Evolutionary conservation across 2,113 vertebrate species (phyloP), one percentile per base, ranked within the genome.

Genomic region (Cyanoliseus patagonus): DNA sequence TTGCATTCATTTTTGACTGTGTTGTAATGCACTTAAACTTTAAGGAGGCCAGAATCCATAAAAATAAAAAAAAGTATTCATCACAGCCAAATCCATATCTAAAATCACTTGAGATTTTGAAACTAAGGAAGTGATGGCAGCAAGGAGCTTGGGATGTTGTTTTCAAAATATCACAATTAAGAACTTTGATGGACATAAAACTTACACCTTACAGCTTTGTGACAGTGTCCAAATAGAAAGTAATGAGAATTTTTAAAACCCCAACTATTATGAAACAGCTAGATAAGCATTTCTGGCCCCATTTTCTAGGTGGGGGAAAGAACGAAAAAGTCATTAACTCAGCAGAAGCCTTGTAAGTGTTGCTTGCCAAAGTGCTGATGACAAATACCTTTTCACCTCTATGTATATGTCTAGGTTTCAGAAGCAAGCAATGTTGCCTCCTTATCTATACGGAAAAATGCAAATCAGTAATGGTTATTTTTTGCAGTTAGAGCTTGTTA

Each of bases 381-480:
- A 78, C n/a, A 76, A 82, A 79, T 73, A 83, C 11, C 22, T 90
- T 93, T 83, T 83, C 39, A 28, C 83, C 17, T 86, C 1, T 69
- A 7, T n/a, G 24, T 46, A 10, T 46, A 24, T 27, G 10, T 75
- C 31, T 63, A 31, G 55, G 17, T 73, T 81, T 75, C 68, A 85
- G 55, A 80, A 90, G 61, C 67, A 83, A 79, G 81, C 1, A 1
- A 5, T 68, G 20, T 81, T 81, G 35, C 42, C 46, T 94, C 33
- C 81, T 83, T 81, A 33, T 81, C 17, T 81, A 55, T 78, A 81
- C 86, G 62, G 37, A 75, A 96, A 95, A 88, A 86, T 86, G 24
- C 52, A 92, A 88, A 93, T 86, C 33, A 41, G 14, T 72, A 78
- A 31, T 88, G 49, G n/a, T 37, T 92, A 89, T 91, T 91, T 94